Evolutionary conservation across 2,113 vertebrate genomes (phyloP), one percentile per base, ranked within the genome.

Genomic region (Corvus cornix): DNA sequence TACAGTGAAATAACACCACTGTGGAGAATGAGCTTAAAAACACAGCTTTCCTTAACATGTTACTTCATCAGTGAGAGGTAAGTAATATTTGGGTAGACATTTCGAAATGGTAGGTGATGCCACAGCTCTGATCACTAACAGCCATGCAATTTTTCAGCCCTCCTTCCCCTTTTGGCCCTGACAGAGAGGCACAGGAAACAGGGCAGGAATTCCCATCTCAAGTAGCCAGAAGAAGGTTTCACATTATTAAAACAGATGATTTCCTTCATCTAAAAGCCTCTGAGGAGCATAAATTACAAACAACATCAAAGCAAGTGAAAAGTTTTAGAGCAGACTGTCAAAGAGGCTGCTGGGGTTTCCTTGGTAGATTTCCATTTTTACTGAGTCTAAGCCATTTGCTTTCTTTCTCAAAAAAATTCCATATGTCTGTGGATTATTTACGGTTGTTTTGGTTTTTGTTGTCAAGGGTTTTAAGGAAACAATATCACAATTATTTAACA

Each of bases 241-340:
- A 84, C 82, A 95, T 97, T 94, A 95, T 96, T 89, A 91, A 95
- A 98, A 97, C 75, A 97, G 95, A 95, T 89, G 44, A 93, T 97
- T 96, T 95, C 91, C 94, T 96, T 93, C 87, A 95, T 74, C 89
- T 78, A 89, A 90, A 77, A 93, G 87, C 89, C 92, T 97, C 93
- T 75, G 93, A 93, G 91, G 95, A 92, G 70, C 55, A 97, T 93
- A 97, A 97, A 97, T 97, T 91, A 92, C 88, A 91, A 96, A 88
- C 5, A 89, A 90, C 94, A 88, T 93, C 94, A 89, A 93, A 93
- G 87, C 75, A 78, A 92, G 59, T 84, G 67, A 80, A 62, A 35
- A 37, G 77, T 56, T 66, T 89, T 80, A 91, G 76, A 88, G 84
- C 67, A 86, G 91, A 31, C 58, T 93, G 94, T 92, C 93, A 89